These are phyloP conservation scores for Notarius quadriscutis DNA, from an alignment of 2,113 vertebrate species.

Conservation along the genomic window DNA sequence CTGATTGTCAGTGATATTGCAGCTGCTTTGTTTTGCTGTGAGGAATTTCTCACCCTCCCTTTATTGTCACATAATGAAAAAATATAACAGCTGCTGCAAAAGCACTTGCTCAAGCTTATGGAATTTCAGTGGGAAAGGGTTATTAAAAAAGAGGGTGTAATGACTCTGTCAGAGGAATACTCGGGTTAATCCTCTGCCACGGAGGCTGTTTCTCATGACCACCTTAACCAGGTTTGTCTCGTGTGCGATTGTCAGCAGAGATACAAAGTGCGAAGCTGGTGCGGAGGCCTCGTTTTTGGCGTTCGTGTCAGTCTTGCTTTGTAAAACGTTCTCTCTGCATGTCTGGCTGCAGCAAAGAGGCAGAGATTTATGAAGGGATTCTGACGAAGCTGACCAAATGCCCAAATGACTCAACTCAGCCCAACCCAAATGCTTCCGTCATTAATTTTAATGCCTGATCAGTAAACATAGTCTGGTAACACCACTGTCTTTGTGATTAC, in stretches of 20 bases:
- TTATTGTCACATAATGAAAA: conserved; percentile 66
- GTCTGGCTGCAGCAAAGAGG: background rate
- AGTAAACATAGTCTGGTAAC: background rate
- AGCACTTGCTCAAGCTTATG: conserved; percentile 59
- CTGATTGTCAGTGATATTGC: conserved; percentile 65
- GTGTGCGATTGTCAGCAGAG: conserved; percentile 1
- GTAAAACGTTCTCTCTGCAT: conserved; percentile 26
- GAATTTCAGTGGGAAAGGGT: conserved; percentile 56
- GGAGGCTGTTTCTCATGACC: background rate
- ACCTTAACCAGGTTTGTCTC: conserved; percentile 18
- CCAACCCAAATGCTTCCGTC: background rate
- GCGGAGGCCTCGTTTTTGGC: conserved; percentile 1
- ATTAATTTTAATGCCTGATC: background rate
- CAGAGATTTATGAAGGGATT: conserved; percentile 34
- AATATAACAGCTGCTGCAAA: conserved; percentile 61
- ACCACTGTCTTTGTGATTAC: background rate
- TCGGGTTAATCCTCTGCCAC: conserved; percentile 40
- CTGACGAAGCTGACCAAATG: conserved; percentile 16
- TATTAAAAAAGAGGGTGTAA: conserved; percentile 56
- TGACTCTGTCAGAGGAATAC: conserved; percentile 33
- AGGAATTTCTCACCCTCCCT: conserved; percentile 47
- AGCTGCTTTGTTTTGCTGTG: conserved; percentile 59
- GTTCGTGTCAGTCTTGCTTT: conserved; percentile 21
- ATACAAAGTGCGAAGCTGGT: conserved; percentile 10
- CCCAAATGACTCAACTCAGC: background rate